phyloP scores from a whole-genome alignment of 2,113 vertebrate species.

The Pluvialis apricaria region DNA sequence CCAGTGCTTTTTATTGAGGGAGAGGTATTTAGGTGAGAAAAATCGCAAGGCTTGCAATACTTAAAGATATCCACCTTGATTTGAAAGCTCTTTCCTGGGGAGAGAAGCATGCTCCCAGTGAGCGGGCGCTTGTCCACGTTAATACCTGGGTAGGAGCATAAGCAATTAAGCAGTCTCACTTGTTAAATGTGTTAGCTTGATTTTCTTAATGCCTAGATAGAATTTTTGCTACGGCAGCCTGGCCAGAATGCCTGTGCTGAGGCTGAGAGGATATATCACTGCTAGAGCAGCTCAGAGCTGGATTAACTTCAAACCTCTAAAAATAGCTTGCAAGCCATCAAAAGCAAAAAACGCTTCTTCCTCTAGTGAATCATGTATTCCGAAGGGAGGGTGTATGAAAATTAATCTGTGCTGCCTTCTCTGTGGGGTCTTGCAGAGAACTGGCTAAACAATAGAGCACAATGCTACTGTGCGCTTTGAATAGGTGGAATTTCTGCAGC shows the following conservation, averaged over 20 bases:
- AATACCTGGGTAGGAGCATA: not conserved
- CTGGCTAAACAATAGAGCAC: not conserved
- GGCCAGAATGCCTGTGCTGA: not conserved
- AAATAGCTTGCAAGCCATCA: slow-evolving; percentile 43
- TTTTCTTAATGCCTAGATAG: not conserved
- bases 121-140: not conserved
- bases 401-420: not conserved
- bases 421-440: not conserved
- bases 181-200: not conserved
- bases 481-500: not conserved
- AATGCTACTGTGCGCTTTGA: not conserved
- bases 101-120: not conserved
- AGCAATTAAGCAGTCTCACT: not conserved
- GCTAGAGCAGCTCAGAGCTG: slow-evolving; percentile 31
- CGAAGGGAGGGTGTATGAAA: not conserved
- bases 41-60: not conserved
- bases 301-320: slow-evolving; percentile 50
- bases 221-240: not conserved
- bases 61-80: not conserved
- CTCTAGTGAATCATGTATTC: not conserved
- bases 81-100: not conserved
- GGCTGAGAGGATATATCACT: not conserved
- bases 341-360: not conserved
- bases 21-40: not conserved
- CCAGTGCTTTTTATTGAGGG: not conserved